Base-by-base conservation (phyloP, 2,113 vertebrate species). In the Theropithecus gelada region DNA sequence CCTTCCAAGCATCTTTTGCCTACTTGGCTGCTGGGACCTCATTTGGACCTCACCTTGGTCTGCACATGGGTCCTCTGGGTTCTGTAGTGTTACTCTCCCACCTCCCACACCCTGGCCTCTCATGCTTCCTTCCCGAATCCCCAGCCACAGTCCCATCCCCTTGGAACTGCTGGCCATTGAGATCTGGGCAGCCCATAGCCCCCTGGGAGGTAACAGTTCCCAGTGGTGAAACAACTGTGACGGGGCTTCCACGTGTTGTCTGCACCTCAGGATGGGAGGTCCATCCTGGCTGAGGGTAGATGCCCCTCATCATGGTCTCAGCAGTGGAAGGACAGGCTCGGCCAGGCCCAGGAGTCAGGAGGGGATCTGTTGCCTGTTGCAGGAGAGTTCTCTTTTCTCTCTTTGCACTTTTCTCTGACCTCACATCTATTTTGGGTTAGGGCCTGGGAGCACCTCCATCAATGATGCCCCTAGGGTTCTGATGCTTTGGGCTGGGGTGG, bases 141-240 rank as follows among this genome's bases (percentile, higher is more conserved):
- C 45, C 10, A 27, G n/a, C 52, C 14, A 16, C 16, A 23, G 0
- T 12, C 52, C 18, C 12, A 3, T 20, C 4, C 38, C 72, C 25
- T 73, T 22, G 8, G 27, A 64, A 64, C 12, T 12, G 27, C 27
- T 64, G 27, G 27, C 12, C 12, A 0, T 64, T 64, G 61, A 10
- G 70, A 43, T 35, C 66, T 13, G 75, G 4, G 38, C 40, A 1
- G 9, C 35, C 40, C 1, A 0, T 50, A 76, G 45, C 38, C 6
- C 68, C 55, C 27, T 0, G 4, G 0, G 12, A 11, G 14, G 2
- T 4, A 30, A 7, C 35, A 9, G 38, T 27, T 38, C 57, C 43
- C 3, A 13, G 8, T 12, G 9, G 12, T 1, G 30, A 52, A 7
- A 3, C 50, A 12, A 4, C 8, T 17, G 0, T 38, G 23, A 38